Conservation (phyloP, 2,888 invertebrate species). For the Zootermopsis nevadensis region DNA sequence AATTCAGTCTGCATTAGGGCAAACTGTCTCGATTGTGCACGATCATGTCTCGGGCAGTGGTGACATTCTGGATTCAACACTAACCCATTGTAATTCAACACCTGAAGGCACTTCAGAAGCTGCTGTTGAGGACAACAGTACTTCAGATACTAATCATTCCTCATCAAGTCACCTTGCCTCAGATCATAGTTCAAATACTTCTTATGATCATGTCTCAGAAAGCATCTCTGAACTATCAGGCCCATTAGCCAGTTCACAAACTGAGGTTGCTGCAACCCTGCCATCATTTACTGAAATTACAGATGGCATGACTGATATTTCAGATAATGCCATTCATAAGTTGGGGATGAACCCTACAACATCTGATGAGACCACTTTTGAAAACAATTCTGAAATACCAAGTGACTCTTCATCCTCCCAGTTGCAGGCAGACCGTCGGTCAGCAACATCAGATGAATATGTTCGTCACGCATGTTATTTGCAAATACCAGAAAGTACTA, state of each 20-base stretch:
- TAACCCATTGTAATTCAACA: neutral
- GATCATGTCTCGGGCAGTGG: too few relatives aligned
- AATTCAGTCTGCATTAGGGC: neutral
- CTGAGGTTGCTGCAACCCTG: neutral
- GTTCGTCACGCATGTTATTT: neutral
- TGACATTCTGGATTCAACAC: too few relatives aligned
- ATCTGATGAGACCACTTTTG: neutral
- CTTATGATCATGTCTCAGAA: conserved; percentile 23
- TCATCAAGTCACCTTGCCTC: conserved; percentile 18
- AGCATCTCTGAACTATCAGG: neutral
- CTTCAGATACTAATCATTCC: neutral
- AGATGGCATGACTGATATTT: conserved; percentile 1
- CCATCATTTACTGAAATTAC: conserved; percentile 18
- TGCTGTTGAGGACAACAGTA: neutral
- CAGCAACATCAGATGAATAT: neutral
- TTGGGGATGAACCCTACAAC: neutral
- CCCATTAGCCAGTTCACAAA: neutral
- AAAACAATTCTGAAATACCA: neutral
- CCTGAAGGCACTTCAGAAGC: neutral
- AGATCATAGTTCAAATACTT: neutral
- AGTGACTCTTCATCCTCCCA: neutral
- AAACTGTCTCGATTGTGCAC: neutral
- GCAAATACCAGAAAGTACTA: neutral
- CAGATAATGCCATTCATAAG: neutral
- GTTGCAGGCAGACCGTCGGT: neutral